phyloP scores from a whole-genome alignment of 2,888 invertebrate genomes.

The Nemotelus nigrinus region DNA sequence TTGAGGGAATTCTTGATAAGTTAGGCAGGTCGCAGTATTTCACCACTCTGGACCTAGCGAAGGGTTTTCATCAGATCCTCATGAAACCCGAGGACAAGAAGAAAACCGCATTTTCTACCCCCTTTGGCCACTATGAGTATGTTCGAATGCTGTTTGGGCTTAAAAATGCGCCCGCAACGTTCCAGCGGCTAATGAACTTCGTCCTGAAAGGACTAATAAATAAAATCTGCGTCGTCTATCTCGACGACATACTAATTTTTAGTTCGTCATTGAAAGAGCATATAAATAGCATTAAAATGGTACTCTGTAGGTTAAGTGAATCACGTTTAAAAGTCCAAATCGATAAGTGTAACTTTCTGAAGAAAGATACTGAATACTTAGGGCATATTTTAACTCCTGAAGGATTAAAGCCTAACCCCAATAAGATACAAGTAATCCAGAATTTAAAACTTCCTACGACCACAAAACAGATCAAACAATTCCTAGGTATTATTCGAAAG shows the following conservation, averaged over 20 bases:
- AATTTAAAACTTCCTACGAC: slow-evolving; percentile 53
- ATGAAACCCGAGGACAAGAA: slow-evolving; percentile 47
- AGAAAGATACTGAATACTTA: slow-evolving; percentile 46
- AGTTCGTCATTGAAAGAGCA: slow-evolving; percentile 49
- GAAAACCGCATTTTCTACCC: slow-evolving; percentile 55
- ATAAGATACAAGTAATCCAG: slow-evolving; percentile 53
- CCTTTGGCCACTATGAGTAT: slow-evolving; percentile 55
- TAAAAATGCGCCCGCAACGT: slow-evolving; percentile 58
- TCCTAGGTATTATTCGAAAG: slow-evolving; percentile 9
- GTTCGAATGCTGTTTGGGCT: slow-evolving; percentile 59
- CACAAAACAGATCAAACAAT: slow-evolving; percentile 52
- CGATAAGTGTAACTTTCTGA: slow-evolving; percentile 38
- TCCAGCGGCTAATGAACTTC: slow-evolving; percentile 48
- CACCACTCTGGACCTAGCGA: slow-evolving; percentile 32
- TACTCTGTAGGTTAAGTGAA: slow-evolving; percentile 45
- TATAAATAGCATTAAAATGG: slow-evolving; percentile 42
- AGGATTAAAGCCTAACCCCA: slow-evolving; percentile 55
- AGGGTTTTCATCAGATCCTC: slow-evolving; percentile 38
- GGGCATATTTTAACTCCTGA: slow-evolving; percentile 55
- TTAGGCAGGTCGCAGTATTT: slow-evolving; percentile 45
- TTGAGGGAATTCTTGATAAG: slow-evolving; percentile 46
- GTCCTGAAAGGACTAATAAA: slow-evolving; percentile 53
- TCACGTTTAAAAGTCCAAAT: slow-evolving; percentile 47
- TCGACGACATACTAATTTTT: slow-evolving; percentile 46
- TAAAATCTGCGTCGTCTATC: slow-evolving; percentile 51